Evolutionary conservation across 2,888 invertebrate species (phyloP), one percentile per base, ranked within the genome.

Genomic region (Sinotaia quadrata): DNA sequence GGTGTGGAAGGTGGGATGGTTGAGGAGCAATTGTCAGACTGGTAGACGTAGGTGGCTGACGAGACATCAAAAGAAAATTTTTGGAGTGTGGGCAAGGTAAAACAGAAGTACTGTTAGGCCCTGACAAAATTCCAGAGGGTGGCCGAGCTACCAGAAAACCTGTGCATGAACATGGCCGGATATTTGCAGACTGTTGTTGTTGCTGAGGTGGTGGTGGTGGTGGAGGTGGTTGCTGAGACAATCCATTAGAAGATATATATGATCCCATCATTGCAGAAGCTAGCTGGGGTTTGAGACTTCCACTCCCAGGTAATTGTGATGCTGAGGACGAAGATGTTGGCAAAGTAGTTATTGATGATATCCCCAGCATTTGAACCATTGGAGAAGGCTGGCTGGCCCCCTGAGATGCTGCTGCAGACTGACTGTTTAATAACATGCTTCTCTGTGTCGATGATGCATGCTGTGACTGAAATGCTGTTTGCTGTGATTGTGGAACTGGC

Each of bases 1-100:
- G 44, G 41, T 29, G 56, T 29, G 54, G 56, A n/a, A 56, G 21
- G 7, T 31, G 57, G 27, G 65, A 47, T 0, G 63, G 63, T 4
- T 29, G 52, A 2, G 62, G 34, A 2, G 52, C 51, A 18, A 31
- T 37, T 29, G 51, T 18, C 2, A 12, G 33, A 27, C 41, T 62
- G 47, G 56, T 36, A 8, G 56, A 51, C 4, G 34, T 49, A 21
- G 33, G 54, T n/a, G n/a, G n/a, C n/a, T n/a, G n/a, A n/a, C n/a
- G n/a, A n/a, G n/a, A n/a, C n/a, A n/a, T n/a, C n/a, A n/a, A n/a
- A n/a, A n/a, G n/a, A n/a, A n/a, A n/a, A n/a, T n/a, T n/a, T n/a
- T n/a, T n/a, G n/a, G n/a, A n/a, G n/a, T n/a, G n/a, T n/a, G n/a
- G n/a, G n/a, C n/a, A n/a, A n/a, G n/a, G n/a, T n/a, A n/a, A n/a